Percentiles rank a stretch among this genome's conserved stretches.
These are phyloP conservation scores for Alces alces DNA, from an alignment of 2,113 vertebrate genomes.

Conservation along the genomic window DNA sequence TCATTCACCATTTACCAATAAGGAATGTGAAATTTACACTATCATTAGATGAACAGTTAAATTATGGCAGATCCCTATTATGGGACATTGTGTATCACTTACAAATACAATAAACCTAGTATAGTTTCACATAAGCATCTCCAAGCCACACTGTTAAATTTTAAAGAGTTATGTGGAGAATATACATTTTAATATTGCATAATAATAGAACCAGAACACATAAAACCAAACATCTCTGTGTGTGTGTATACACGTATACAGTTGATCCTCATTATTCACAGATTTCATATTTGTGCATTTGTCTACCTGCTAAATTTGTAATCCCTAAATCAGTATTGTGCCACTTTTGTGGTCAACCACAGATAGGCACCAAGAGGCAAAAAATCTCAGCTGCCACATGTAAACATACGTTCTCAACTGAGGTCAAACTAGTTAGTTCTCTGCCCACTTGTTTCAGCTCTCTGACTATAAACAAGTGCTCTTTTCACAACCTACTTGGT, in stretches of 20 bases:
- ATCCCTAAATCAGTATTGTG: neutral
- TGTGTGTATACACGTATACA: neutral
- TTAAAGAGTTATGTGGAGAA: neutral
- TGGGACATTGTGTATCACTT: neutral
- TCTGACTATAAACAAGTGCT: neutral
- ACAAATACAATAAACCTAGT: neutral
- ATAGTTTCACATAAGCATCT: neutral
- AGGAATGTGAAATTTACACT: neutral
- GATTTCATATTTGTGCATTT: neutral
- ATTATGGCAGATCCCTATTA: neutral
- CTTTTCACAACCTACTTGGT: neutral
- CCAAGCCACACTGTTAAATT: neutral
- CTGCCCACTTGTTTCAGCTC: neutral
- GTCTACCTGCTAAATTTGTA: neutral
- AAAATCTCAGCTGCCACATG: neutral
- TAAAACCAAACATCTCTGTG: neutral
- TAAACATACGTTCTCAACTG: neutral
- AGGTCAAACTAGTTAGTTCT: neutral
- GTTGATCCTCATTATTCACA: neutral
- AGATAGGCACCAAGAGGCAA: neutral
- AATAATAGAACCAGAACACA: neutral
- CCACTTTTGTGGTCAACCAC: neutral
- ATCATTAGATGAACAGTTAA: neutral
- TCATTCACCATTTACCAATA: neutral
- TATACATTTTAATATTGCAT: neutral